phyloP scores from a whole-genome alignment of 2,113 vertebrate species.

The Clarias gariepinus region DNA sequence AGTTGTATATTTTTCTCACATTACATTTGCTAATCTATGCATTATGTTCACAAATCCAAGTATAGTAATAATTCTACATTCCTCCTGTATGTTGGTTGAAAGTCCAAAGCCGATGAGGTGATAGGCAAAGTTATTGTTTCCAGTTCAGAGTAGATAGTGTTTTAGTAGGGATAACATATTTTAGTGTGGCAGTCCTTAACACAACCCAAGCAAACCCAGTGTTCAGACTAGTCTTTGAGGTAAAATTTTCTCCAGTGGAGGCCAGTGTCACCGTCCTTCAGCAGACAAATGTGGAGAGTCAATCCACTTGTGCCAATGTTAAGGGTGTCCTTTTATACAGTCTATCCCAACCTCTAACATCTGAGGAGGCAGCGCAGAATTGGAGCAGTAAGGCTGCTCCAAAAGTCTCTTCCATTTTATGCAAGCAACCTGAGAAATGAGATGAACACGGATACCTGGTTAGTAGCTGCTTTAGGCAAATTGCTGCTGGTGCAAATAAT shows the following conservation, averaged over 20 bases:
- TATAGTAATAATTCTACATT: conserved; percentile 30
- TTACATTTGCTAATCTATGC: conserved; percentile 35
- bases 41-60: conserved; percentile 27
- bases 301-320: conserved; percentile 42
- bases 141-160: conserved; percentile 46
- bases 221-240: conserved; percentile 67
- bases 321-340: conserved; percentile 44
- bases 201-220: conserved; percentile 68
- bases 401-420: conserved; percentile 39
- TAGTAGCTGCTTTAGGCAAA: not conserved
- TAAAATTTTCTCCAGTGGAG: conserved; percentile 37
- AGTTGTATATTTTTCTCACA: conserved; percentile 2
- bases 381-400: conserved; percentile 21
- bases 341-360: conserved; percentile 38
- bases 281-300: conserved; percentile 39
- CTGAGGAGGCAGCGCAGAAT: conserved; percentile 41
- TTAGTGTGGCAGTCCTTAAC: conserved; percentile 38
- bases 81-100: conserved; percentile 16
- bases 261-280: conserved; percentile 37
- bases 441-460: not conserved
- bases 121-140: conserved; percentile 41
- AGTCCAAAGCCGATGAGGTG: conserved; percentile 43
- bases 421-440: conserved; percentile 26
- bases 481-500: not conserved
- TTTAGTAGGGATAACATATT: conserved; percentile 48